Base-by-base conservation (phyloP, 2,797 vertebrate genomes). In the Anolis apletophallus region DNA sequence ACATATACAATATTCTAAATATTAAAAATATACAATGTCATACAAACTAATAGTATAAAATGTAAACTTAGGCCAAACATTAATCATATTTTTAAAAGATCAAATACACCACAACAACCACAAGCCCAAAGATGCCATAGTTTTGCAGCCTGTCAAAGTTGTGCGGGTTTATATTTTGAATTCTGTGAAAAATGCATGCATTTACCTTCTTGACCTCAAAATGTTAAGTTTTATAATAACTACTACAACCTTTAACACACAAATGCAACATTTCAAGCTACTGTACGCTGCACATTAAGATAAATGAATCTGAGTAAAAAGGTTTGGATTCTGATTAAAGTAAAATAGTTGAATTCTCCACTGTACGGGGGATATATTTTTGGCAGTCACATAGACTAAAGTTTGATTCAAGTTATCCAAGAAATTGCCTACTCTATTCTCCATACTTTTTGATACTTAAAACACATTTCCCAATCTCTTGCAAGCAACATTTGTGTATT, bases 191-290 rank as follows among this genome's bases (percentile, higher is more conserved):
- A 57, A 94, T 80, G n/a, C 78, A 89, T 26, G 32, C 55, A 91
- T 93, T 88, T 64, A 88, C 88, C 82, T 95, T 80, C 88, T 87
- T 80, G 89, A 91, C 89, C 83, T 85, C 1, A 1, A 85, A 79
- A 91, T 71, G 93, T 88, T 73, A 91, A 57, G 84, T 79, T 93
- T 94, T 86, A 90, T 72, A 93, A 92, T 74, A 68, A 55, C 85
- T 91, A 77, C 54, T 90, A 93, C 89, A 93, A 88, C 85, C 81
- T 94, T 95, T 90, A 91, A 82, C 88, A 91, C 80, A 87, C 46
- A 91, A 92, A 93, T 86, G 88, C 69, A 89, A 76, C 88, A 84
- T 75, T 89, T 84, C 84, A 89, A 80, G 83, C 69, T 76, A 64
- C 86, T 84, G 87, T 36, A 55, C 72, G 84, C 71, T 84, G 89